These are phyloP conservation scores for Ceratina calcarata DNA, from an alignment of 1,140 invertebrate genomes.

Conservation along the genomic window DNA sequence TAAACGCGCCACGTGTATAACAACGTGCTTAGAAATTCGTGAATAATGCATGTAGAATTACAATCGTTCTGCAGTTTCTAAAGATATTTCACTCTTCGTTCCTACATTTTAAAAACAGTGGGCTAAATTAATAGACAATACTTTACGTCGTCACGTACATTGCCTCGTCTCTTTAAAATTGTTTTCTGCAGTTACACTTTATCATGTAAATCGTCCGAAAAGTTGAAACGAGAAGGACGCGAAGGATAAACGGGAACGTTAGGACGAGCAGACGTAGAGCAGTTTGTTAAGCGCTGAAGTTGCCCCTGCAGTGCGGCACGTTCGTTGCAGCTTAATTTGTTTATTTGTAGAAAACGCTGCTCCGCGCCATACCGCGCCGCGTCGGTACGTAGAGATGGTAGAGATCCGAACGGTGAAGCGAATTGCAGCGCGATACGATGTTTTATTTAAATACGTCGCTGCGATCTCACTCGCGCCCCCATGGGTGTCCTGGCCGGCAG, in stretches of 20 bases:
- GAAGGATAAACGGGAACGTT: slow-evolving; percentile 50
- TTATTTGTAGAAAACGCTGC: slow-evolving; percentile 61
- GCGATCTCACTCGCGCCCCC: slow-evolving; percentile 66
- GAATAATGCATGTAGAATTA: too few species aligned
- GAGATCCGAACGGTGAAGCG: slow-evolving; percentile 50
- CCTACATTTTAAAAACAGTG: too few species aligned
- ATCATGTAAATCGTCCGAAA: slow-evolving; percentile 2
- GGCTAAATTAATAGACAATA: not conserved
- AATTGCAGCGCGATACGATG: slow-evolving; percentile 70
- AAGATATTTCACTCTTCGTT: too few species aligned
- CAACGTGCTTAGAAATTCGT: too few species aligned
- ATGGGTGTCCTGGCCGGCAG: slow-evolving; percentile 71
- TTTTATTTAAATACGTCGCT: slow-evolving; percentile 75
- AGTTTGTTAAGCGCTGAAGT: slow-evolving; percentile 62
- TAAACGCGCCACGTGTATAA: not conserved
- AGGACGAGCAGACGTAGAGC: slow-evolving; percentile 51
- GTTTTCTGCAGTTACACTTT: not conserved
- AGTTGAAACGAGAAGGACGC: not conserved
- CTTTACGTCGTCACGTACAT: not conserved
- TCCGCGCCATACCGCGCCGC: too few species aligned
- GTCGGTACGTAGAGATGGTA: slow-evolving; percentile 35
- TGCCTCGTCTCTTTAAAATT: not conserved
- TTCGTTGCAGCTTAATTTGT: slow-evolving; percentile 72
- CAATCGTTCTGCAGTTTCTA: too few species aligned
- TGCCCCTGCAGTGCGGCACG: slow-evolving; percentile 59